Conservation (phyloP, 2,797 vertebrate genomes). For the Semotilus atromaculatus region DNA sequence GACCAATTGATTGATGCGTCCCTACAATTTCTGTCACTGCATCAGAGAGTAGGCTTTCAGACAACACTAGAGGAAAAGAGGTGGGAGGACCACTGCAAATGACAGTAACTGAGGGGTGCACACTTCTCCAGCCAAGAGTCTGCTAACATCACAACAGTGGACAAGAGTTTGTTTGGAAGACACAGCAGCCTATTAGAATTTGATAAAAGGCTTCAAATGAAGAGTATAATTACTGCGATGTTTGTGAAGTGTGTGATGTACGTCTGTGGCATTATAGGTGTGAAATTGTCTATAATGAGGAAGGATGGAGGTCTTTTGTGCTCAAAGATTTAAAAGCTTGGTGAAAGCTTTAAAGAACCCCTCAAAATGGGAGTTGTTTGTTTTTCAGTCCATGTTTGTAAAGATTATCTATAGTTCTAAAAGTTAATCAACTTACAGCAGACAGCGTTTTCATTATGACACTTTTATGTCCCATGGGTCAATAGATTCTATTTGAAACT, state of each 20-base stretch:
- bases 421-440: neutral
- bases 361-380: neutral
- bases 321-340: slow-evolving; percentile 25
- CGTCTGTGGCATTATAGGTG: slow-evolving; percentile 41
- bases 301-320: slow-evolving; percentile 43
- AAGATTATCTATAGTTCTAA: neutral
- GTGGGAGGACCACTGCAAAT: neutral
- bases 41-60: neutral
- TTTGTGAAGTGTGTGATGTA: slow-evolving; percentile 50
- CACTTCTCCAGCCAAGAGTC: neutral
- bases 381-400: neutral
- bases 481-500: neutral
- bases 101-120: slow-evolving; percentile 6
- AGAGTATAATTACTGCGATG: slow-evolving; percentile 56
- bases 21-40: neutral
- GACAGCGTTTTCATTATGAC: neutral
- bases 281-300: slow-evolving; percentile 52
- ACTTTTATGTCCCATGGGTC: neutral
- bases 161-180: slow-evolving; percentile 47
- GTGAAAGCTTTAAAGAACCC: neutral
- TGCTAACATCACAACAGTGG: slow-evolving; percentile 28
- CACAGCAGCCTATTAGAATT: slow-evolving; percentile 47
- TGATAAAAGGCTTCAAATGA: slow-evolving; percentile 54
- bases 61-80: neutral
- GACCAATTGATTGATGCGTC: neutral